Evolutionary conservation across 2,797 vertebrate genomes (phyloP).

Genomic region (Oreochromis grahami): DNA sequence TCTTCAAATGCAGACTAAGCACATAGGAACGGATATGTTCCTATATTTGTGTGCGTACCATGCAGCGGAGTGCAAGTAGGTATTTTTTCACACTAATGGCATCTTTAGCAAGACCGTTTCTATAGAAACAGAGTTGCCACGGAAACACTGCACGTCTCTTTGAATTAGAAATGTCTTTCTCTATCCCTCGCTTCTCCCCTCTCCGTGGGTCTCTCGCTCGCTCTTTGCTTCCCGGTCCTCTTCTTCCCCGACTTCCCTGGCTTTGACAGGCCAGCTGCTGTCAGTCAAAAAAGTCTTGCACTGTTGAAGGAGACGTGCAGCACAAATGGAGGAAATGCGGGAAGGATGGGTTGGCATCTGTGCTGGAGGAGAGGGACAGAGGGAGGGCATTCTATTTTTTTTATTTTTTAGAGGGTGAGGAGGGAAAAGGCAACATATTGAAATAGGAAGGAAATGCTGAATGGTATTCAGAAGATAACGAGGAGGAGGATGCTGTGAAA

Average conservation of each 20-base stretch:
- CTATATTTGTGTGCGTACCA: constrained; percentile 56
- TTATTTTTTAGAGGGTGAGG: not conserved
- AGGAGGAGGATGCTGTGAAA: constrained; percentile 29
- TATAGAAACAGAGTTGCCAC: constrained; percentile 88
- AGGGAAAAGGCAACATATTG: constrained; percentile 33
- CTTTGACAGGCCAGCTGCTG: constrained; percentile 73
- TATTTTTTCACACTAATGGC: constrained; percentile 80
- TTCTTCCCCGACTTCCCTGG: constrained; percentile 31
- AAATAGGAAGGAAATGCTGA: constrained; percentile 37
- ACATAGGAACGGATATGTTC: not conserved
- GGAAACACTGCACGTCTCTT: constrained; percentile 90
- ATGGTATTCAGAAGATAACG: constrained; percentile 51
- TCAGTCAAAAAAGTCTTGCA: constrained; percentile 60
- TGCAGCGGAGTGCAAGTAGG: constrained; percentile 61
- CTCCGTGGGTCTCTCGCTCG: constrained; percentile 6
- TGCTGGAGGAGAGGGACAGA: not conserved
- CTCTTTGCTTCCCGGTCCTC: constrained; percentile 33
- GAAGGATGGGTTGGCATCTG: constrained; percentile 13
- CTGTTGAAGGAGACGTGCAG: constrained; percentile 6
- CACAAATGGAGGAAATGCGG: constrained; percentile 26
- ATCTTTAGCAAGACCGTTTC: constrained; percentile 81
- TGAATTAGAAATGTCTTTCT: constrained; percentile 92
- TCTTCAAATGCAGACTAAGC: not conserved
- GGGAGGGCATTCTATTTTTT: not conserved
- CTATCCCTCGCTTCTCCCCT: constrained; percentile 49